Base-by-base conservation (phyloP, 2,113 vertebrate genomes). In the Phocoena phocoena region DNA sequence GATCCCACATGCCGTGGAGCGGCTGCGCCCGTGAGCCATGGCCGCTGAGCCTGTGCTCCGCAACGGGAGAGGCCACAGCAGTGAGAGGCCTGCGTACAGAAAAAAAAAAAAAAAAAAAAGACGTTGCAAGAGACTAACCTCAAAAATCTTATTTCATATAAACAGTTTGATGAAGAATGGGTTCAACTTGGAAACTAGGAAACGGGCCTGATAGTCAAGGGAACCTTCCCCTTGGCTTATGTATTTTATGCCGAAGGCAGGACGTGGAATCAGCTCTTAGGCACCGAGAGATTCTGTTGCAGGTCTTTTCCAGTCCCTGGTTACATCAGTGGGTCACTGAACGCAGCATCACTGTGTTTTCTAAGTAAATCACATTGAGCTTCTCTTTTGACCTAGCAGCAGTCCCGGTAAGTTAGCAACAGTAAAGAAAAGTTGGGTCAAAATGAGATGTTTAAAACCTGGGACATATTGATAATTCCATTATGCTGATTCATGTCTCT, bases 261-360 rank as follows among this genome's bases (percentile, higher is more conserved):
- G 53, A 6, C 1, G 2, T 8, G 21, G 14, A 26, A 17, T 26
- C 11, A 0, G 12, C 53, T 41, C 70, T 0, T 3, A 7, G 3
- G 28, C 62, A 18, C 3, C 1, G 9, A 3, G 50, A 31, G 23
- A 1, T 9, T 2, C 53, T 38, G 33, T 6, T 25, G 1, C 23
- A 36, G 25, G 20, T 26, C 23, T 71, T 18, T 25, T 25, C n/a
- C 38, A 0, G 3, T 6, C 18, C 47, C 21, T 0, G 26, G 7
- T 10, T 2, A 4, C 4, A 1, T 0, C n/a, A 2, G 0, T 2
- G 41, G 31, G 38, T 58, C 33, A 7, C 73, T 13, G 5, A 55
- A 2, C 50, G 0, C 20, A 10, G 23, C 18, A 8, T 41, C 68
- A 5, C 44, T 0, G 1, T 53, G 7, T 20, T 79, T 71, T 20